Evolutionary conservation across 2,888 invertebrate species (phyloP).

Genomic region (Drosophila differens): DNA sequence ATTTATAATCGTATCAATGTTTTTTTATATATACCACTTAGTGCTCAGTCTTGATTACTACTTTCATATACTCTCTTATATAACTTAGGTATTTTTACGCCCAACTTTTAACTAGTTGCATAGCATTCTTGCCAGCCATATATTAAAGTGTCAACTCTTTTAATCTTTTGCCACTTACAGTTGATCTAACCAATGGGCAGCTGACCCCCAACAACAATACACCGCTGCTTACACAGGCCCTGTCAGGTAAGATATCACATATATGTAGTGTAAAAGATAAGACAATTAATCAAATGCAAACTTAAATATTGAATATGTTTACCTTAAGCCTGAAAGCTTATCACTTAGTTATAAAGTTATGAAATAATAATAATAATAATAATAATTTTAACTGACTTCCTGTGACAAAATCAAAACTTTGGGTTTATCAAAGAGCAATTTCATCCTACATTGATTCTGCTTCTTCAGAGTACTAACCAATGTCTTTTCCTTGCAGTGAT

Average conservation of each 20-base stretch:
- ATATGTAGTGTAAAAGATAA: background rate
- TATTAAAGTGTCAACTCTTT: conserved; percentile 52
- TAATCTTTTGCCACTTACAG: conserved; percentile 87
- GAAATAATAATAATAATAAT: background rate
- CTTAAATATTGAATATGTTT: background rate
- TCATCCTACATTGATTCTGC: background rate
- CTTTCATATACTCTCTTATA: conserved; percentile 62
- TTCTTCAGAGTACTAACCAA: background rate
- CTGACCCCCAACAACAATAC: conserved; percentile 98
- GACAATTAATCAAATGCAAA: background rate
- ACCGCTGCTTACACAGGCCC: conserved; percentile 96
- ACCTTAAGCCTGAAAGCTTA: background rate
- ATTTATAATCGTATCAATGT: conserved; percentile 43
- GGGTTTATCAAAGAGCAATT: background rate
- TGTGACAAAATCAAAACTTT: background rate
- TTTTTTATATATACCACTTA: conserved; percentile 49
- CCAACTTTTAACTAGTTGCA: conserved; percentile 50
- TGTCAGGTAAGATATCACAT: conserved; percentile 92
- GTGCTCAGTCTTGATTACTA: conserved; percentile 65
- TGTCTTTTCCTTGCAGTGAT: conserved; percentile 90
- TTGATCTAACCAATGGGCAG: conserved; percentile 98
- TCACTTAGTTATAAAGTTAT: background rate
- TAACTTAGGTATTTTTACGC: conserved; percentile 60
- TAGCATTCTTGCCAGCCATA: background rate
- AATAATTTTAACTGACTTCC: background rate